A percentile compares a stretch with the other conserved stretches of the same genome.
Conservation (phyloP, 2,888 invertebrate genomes). For the Hydrotaea cyrtoneurina region DNA sequence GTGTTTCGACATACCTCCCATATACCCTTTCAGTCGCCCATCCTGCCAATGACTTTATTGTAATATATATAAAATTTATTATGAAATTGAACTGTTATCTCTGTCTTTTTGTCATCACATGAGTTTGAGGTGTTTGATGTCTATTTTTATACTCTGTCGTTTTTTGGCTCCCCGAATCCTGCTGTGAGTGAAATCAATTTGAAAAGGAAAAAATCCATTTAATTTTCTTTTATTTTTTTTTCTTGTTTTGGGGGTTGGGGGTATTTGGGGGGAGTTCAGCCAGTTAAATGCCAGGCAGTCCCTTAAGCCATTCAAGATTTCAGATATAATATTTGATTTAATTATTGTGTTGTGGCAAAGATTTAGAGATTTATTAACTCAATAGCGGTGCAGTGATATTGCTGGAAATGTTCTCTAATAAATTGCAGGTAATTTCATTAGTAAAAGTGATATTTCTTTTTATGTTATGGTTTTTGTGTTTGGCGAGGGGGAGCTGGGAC, state of each 20-base stretch:
- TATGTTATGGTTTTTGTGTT: too few species aligned
- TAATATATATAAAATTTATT: slow-evolving; percentile 64
- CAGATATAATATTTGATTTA: slow-evolving; percentile 64
- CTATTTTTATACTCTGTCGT: slow-evolving; percentile 25
- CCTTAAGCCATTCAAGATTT: slow-evolving; percentile 50
- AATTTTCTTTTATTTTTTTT: slow-evolving; percentile 13
- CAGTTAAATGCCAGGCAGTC: slow-evolving; percentile 16
- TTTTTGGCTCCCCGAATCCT: slow-evolving; percentile 48
- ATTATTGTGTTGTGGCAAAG: slow-evolving; percentile 51
- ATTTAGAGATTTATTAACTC: slow-evolving; percentile 46
- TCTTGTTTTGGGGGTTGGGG: neutral
- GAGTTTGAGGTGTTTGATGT: slow-evolving; percentile 57
- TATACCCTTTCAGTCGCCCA: neutral
- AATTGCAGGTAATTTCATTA: neutral
- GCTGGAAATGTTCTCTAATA: slow-evolving; percentile 34
- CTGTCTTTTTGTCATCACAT: slow-evolving; percentile 51
- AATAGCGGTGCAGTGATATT: slow-evolving; percentile 28
- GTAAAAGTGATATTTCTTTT: neutral
- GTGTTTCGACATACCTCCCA: neutral
- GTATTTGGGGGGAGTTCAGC: slow-evolving; percentile 23
- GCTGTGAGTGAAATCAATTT: slow-evolving; percentile 63
- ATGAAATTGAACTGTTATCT: slow-evolving; percentile 66
- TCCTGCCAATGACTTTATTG: neutral
- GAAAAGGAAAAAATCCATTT: slow-evolving; percentile 50
- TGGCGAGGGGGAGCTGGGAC: too few species aligned